Evolutionary conservation across 2,113 vertebrate genomes (phyloP), one percentile per base, ranked within the genome.

Genomic region (Phylloscopus trochilus): DNA sequence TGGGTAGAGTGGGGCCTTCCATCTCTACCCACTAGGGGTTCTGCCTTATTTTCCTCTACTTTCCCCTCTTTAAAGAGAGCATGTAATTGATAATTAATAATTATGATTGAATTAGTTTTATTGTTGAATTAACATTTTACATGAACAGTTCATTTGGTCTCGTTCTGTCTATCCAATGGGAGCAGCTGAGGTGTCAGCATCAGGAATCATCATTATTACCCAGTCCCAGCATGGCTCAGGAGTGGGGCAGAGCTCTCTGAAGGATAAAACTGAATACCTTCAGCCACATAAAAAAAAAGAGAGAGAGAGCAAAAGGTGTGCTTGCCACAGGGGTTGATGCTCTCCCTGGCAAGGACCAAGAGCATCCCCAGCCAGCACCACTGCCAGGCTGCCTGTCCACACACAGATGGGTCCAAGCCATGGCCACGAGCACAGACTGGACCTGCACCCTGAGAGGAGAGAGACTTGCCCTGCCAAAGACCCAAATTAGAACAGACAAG

Each of bases 281-380:
- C 3, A 6, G 35, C 30, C 17, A 56, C 21, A 4, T 35, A 0
- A 46, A 53, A 53, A 39, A 58, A 39, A n/a, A n/a, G n/a, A 41
- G 22, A n/a, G 7, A 43, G 51, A 58, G 3, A 53, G 10, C 7
- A 73, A 76, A 76, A 76, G 1, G 0, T 12, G 16, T 44, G n/a
- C 7, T 91, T 76, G 67, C 31, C 8, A 3, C 13, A 6, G 56
- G 56, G 6, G 30, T 52, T 58, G 58, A 41, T 70, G 51, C 17
- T 76, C 47, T 83, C 55, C 26, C 15, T 51, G 66, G 31, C 33
- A 60, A 59, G 37, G 46, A 70, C 23, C 2, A 1, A 55, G 49
- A 76, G 47, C 55, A 86, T 67, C 39, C 62, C 63, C 35, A 49
- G 43, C 39, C 1, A 0, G 30, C 19, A 26, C 23, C 2, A 2